Evolutionary conservation across 1,140 invertebrate species (phyloP).

Genomic region (Halictus rubicundus): DNA sequence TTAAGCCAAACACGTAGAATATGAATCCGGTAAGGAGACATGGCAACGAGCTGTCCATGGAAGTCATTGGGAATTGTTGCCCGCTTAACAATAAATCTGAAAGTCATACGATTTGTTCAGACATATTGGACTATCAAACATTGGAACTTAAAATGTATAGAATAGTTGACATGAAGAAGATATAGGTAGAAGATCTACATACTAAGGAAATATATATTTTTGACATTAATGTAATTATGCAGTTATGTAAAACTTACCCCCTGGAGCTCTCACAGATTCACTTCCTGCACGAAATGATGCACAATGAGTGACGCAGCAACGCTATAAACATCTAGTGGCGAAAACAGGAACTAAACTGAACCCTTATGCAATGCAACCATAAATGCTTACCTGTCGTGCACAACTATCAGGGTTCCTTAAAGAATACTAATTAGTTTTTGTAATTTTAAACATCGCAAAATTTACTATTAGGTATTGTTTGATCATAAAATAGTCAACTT

Average conservation of each 20-base stretch:
- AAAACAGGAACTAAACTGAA: no score
- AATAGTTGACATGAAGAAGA: not conserved
- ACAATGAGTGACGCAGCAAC: no score
- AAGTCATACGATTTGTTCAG: not conserved
- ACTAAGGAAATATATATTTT: not conserved
- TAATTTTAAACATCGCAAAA: no score
- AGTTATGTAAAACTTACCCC: not conserved
- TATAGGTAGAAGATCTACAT: not conserved
- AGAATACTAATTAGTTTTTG: no score
- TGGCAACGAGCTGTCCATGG: conserved; percentile 58
- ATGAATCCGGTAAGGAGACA: conserved; percentile 69
- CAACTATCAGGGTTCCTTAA: not conserved
- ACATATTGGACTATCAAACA: not conserved
- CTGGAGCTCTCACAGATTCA: not conserved
- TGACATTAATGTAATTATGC: not conserved
- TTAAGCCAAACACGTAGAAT: conserved; percentile 72
- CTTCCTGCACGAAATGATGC: not conserved
- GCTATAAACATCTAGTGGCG: no score
- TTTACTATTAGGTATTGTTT: no score
- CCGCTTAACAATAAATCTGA: not conserved
- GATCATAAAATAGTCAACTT: no score
- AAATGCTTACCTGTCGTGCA: not conserved
- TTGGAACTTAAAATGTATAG: not conserved
- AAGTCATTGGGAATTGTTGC: not conserved
- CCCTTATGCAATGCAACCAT: no score